Evolutionary conservation across 2,113 vertebrate species (phyloP).

Genomic region (Psilopsiagon aurifrons): DNA sequence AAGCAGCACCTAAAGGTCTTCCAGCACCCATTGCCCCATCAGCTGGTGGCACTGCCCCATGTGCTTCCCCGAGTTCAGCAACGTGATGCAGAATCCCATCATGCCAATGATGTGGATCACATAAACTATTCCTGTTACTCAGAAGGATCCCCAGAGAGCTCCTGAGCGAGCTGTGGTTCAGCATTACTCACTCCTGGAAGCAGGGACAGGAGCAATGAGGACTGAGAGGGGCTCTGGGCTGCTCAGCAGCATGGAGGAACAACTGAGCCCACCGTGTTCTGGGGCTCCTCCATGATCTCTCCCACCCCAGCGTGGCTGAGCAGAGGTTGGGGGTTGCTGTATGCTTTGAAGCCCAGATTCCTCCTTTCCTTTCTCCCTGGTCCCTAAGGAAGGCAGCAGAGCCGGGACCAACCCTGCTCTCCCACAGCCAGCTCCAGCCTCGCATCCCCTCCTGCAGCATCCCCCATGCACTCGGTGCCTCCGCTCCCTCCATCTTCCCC

Average conservation of each 20-base stretch:
- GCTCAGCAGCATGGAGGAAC: neutral
- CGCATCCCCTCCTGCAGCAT: neutral
- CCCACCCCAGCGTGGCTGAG: rapidly evolving
- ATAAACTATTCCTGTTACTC: constrained; percentile 40
- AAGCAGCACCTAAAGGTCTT: neutral
- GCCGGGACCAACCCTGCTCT: rapidly evolving
- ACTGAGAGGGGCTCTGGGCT: neutral
- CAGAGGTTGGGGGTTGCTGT: neutral
- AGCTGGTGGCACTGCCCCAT: neutral
- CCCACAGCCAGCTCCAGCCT: rapidly evolving
- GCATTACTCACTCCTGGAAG: neutral
- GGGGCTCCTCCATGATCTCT: neutral
- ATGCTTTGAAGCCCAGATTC: neutral
- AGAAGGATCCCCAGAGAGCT: constrained; percentile 45
- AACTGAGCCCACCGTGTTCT: rapidly evolving
- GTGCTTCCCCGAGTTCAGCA: neutral
- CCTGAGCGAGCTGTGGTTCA: neutral
- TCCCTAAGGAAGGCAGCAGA: rapidly evolving
- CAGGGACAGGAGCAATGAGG: neutral
- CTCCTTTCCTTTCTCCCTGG: neutral
- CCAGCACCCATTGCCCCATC: neutral
- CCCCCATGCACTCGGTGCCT: neutral
- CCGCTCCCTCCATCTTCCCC: neutral
- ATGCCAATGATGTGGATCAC: constrained; percentile 44
- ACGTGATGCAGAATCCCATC: constrained; percentile 28